Evolutionary conservation across 2,888 invertebrate genomes (phyloP).

Genomic region (Ochropleura leucogaster): DNA sequence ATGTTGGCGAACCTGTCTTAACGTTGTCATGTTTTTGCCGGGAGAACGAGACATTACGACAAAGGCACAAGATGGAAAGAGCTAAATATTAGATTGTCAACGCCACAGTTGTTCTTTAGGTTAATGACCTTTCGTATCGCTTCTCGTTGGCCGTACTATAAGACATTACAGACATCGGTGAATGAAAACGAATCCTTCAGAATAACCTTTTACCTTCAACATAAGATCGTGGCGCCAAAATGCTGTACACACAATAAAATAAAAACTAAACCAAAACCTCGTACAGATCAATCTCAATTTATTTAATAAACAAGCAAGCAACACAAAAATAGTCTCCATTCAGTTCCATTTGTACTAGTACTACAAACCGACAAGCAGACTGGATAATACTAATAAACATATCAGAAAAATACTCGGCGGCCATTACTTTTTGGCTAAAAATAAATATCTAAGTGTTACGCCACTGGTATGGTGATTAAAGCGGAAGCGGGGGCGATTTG

Average conservation of each 20-base stretch:
- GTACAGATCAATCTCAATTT: conserved; percentile 26
- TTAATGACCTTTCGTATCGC: too few relatives aligned
- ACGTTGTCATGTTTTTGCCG: too few relatives aligned
- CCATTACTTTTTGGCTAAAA: conserved; percentile 30
- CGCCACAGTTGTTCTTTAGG: too few relatives aligned
- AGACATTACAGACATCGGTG: too few relatives aligned
- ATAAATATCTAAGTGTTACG: conserved; percentile 37
- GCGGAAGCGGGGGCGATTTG: not conserved
- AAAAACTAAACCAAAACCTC: conserved; percentile 2
- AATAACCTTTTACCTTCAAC: too few relatives aligned
- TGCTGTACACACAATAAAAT: not conserved
- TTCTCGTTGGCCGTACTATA: too few relatives aligned
- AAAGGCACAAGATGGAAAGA: too few relatives aligned
- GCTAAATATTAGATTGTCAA: too few relatives aligned
- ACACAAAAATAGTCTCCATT: conserved; percentile 32
- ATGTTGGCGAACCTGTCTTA: too few relatives aligned
- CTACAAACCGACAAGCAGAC: conserved; percentile 20
- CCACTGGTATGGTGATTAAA: not conserved
- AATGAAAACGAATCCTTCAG: too few relatives aligned
- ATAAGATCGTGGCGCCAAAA: not conserved
- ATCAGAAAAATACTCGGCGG: conserved; percentile 30
- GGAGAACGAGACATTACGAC: too few relatives aligned
- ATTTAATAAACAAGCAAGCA: conserved; percentile 8
- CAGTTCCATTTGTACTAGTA: conserved; percentile 30
- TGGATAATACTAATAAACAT: conserved; percentile 42